phyloP scores from a whole-genome alignment of 2,797 vertebrate species.

The Microctenopoma stevenorrisi region DNA sequence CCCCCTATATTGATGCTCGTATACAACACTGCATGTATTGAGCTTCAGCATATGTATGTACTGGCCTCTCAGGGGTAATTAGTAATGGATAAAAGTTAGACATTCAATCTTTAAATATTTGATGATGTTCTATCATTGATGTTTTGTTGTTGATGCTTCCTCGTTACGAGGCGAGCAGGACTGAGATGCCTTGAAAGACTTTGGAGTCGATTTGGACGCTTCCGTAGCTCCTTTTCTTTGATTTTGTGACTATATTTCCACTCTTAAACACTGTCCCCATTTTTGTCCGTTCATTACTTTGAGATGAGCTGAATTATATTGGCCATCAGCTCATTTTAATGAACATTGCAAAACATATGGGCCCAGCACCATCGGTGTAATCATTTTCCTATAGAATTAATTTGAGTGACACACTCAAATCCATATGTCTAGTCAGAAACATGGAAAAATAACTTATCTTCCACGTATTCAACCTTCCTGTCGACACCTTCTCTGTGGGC shows the following conservation, averaged over 20 bases:
- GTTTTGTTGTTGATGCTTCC: constrained; percentile 35
- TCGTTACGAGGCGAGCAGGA: neutral
- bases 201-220: neutral
- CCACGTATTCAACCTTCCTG: constrained; percentile 8
- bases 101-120: constrained; percentile 54
- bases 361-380: constrained; percentile 13
- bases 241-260: neutral
- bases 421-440: neutral
- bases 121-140: constrained; percentile 45
- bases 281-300: constrained; percentile 11
- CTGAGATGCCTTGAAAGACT: constrained; percentile 21
- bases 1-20: constrained; percentile 17
- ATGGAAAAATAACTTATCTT: neutral
- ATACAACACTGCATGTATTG: constrained; percentile 6
- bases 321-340: constrained; percentile 19
- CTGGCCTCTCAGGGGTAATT: constrained; percentile 33
- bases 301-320: neutral
- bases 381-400: constrained; percentile 13
- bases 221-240: neutral
- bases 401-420: constrained; percentile 2
- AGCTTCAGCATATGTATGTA: constrained; percentile 7
- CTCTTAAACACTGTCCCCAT: neutral
- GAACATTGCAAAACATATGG: constrained; percentile 17
- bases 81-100: constrained; percentile 38
- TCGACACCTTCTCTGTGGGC: constrained; percentile 36